Base-by-base conservation (phyloP, 1,140 invertebrate species). In the Hyles euphorbiae region DNA sequence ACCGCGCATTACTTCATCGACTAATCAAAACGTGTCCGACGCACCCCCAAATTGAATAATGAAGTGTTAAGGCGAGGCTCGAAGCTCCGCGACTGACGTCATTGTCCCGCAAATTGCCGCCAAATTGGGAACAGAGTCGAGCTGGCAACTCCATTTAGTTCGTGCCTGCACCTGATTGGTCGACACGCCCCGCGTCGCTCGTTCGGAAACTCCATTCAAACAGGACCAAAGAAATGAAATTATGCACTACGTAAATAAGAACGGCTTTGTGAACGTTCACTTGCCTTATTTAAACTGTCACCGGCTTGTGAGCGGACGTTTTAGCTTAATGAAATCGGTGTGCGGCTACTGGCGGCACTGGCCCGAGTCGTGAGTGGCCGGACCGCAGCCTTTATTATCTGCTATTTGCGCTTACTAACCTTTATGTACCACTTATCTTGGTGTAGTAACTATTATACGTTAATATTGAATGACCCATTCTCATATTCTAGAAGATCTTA, bases 101-200 rank as follows among this genome's bases (percentile, higher is more conserved):
- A 82, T 87, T 87, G 83, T 87, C 63, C 70, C 69, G 68, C 72
- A 87, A 85, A 87, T 87, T 87, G 83, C 74, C 74, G 74, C 74
- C 74, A 87, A 84, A 83, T 84, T 87, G 83, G 62, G 69, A 81
- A 70, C 83, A 84, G 83, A 80, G 72, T 68, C 75, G 61, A 59
- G 70, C 70, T 83, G 75, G 76, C 74, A 73, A 73, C 76, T 77
- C 78, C 61, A 78, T 81, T 82, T 78, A 78, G 68, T 68, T 55
- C 61, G 70, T 70, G 77, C 74, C 82, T 83, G 83, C 75, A 80
- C 72, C 74, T 74, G 83, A 87, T 87, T 81, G 82, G 82, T 79
- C 72, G 81, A 58, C 77, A 73, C 80, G 77, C 81, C 81, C 70
- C 56, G 59, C 60, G n/a, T 50, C 57, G 68, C 49, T 44, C 49